Conservation (phyloP, 1,140 invertebrate species). For the Drosophila sechellia region DNA sequence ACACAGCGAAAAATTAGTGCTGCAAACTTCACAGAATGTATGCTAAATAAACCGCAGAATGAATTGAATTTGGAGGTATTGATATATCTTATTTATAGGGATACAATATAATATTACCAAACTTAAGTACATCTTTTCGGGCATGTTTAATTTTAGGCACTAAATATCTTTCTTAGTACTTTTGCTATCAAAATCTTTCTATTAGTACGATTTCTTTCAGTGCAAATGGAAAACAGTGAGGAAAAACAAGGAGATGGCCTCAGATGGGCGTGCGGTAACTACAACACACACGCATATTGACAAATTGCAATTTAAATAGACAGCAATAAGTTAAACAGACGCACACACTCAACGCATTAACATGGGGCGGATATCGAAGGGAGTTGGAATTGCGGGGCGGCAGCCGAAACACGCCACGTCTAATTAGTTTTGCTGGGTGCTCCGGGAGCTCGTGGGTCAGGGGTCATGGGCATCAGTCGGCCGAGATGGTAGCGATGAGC, state of each 20-base stretch:
- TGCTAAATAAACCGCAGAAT: too few species aligned
- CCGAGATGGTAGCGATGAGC: constrained; percentile 55
- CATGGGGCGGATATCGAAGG: background rate
- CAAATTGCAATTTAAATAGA: constrained; percentile 83
- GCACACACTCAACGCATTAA: constrained; percentile 27
- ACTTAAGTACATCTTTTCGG: too few species aligned
- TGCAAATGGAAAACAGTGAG: constrained; percentile 6
- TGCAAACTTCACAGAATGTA: too few species aligned
- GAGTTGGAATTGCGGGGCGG: constrained; percentile 2
- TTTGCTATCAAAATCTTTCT: too few species aligned
- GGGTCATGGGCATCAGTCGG: constrained; percentile 8
- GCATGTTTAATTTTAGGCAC: too few species aligned
- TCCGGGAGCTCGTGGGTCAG: background rate
- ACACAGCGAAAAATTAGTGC: constrained; percentile 5
- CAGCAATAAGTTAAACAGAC: constrained; percentile 81
- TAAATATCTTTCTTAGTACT: too few species aligned
- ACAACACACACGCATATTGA: constrained; percentile 63
- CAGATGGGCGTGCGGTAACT: constrained; percentile 39
- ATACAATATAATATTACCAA: too few species aligned
- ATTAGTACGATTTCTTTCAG: too few species aligned
- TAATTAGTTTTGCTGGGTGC: constrained; percentile 67
- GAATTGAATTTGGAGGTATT: too few species aligned
- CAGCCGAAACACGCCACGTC: constrained; percentile 71
- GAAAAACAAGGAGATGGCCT: constrained; percentile 2
- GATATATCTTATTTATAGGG: too few species aligned